Conservation (phyloP, 2,888 invertebrate genomes). For the Terebella lapidaria region DNA sequence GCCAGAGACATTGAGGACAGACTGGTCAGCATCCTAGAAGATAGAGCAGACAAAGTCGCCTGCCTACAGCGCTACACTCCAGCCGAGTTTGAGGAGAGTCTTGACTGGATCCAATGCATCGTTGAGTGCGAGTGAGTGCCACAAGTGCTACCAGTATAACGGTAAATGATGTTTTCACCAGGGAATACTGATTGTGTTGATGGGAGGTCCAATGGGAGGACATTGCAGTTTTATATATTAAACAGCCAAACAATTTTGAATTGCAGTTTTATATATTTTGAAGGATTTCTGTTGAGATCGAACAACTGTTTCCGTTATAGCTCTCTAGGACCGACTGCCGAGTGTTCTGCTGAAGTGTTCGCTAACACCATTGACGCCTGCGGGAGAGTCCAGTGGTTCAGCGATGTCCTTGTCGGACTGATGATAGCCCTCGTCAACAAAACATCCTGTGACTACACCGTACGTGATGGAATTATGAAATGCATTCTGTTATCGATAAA, state of each 20-base stretch:
- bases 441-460: not conserved
- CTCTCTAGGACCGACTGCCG: not conserved
- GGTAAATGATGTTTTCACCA: not conserved
- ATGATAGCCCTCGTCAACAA: not conserved
- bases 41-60: too few relatives aligned
- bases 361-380: not conserved
- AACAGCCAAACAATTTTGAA: too few relatives aligned
- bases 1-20: too few relatives aligned
- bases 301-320: not conserved
- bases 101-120: slow-evolving; percentile 3
- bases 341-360: not conserved
- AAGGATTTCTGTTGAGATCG: not conserved
- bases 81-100: not conserved
- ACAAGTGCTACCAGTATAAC: not conserved
- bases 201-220: too few relatives aligned
- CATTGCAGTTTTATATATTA: too few relatives aligned
- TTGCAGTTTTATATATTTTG: too few relatives aligned
- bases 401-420: not conserved
- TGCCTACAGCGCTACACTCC: not conserved
- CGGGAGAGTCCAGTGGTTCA: not conserved
- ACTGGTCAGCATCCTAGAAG: too few relatives aligned
- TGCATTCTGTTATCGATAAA: not conserved
- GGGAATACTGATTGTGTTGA: not conserved
- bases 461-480: not conserved
- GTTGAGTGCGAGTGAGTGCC: not conserved